phyloP scores from a whole-genome alignment of 2,797 vertebrate genomes.

The Malacoctenus gilli region DNA sequence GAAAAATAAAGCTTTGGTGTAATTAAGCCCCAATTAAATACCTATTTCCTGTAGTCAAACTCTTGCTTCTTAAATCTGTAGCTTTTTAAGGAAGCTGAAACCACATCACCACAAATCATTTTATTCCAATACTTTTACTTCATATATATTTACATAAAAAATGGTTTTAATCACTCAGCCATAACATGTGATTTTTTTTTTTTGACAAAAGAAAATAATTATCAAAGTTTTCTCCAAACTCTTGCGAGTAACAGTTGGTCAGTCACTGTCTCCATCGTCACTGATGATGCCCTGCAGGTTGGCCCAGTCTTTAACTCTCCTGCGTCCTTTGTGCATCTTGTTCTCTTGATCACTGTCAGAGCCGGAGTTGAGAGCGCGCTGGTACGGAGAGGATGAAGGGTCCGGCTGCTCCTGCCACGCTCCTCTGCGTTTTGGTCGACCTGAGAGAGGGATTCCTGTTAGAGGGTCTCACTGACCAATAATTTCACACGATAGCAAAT shows the following conservation, averaged over 20 bases:
- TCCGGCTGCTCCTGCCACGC: conserved; percentile 34
- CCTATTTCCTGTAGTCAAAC: no score
- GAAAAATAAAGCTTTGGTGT: no score
- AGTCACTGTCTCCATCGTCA: conserved; percentile 86
- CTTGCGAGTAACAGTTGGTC: conserved; percentile 20
- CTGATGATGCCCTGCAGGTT: conserved; percentile 88
- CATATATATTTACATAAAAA: not conserved
- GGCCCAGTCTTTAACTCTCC: conserved; percentile 79
- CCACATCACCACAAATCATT: no score
- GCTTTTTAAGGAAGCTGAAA: no score
- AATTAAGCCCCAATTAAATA: no score
- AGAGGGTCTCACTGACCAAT: not conserved
- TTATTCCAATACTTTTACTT: conserved; percentile 31
- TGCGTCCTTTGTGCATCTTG: conserved; percentile 24
- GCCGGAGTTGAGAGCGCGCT: conserved; percentile 67
- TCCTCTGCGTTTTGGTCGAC: conserved; percentile 81
- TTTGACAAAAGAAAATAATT: no score
- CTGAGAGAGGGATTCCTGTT: conserved; percentile 59
- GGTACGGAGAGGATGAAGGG: conserved; percentile 57
- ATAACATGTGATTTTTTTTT: no score
- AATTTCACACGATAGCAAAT: no score
- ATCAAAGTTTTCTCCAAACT: no score
- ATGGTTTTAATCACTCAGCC: not conserved
- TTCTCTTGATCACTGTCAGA: conserved; percentile 72
- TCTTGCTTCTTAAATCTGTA: no score